Evolutionary conservation across 1,140 invertebrate genomes (phyloP), one percentile per base, ranked within the genome.

Genomic region (Adelges cooleyi): DNA sequence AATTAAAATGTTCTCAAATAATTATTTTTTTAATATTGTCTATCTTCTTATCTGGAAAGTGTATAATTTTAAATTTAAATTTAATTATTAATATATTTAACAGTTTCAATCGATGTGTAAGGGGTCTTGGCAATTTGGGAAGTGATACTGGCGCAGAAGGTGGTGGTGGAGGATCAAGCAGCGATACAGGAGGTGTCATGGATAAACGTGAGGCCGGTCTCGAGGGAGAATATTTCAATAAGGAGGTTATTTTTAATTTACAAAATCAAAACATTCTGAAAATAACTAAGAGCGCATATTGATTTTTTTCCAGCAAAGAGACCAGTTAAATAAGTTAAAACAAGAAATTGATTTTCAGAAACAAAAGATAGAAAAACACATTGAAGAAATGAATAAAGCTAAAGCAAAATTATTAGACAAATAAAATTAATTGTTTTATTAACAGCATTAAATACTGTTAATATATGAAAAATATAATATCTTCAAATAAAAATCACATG

Each of bases 171-270:
- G 90, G 90, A 17, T 70, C 80, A 15, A 91, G 93, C 71, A 82
- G 91, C 52, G 85, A 87, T 68, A 92, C 92, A 71, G 93, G 93
- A 65, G 93, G 92, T 50, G 73, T 87, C 27, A 94, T 96, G 75
- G 92, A 91, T 8, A 92, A 92, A 75, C 83, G 87, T 80, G 91
- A 93, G 79, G 89, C 87, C 65, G 92, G 89, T 2, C 80, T 84
- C 38, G 93, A 97, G 77, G 92, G 95, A 72, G 86, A 95, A 75
- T 96, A 90, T 74, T 96, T 96, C 75, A 88, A 91, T 72, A 92
- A 90, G 75, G 80, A 89, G 82, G 92, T 93, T 1, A 40, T 25
- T 46, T 17, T 27, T 27, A 11, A 20, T 48, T 20, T 13, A 48
- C 46, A n/a, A n/a, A n/a, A n/a, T 23, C 17, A 18, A 42, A 1